A percentile compares a stretch with the other conserved stretches of the same genome.
Conservation (phyloP, 2,797 vertebrate species). For the Dromococcyx pavoninus region DNA sequence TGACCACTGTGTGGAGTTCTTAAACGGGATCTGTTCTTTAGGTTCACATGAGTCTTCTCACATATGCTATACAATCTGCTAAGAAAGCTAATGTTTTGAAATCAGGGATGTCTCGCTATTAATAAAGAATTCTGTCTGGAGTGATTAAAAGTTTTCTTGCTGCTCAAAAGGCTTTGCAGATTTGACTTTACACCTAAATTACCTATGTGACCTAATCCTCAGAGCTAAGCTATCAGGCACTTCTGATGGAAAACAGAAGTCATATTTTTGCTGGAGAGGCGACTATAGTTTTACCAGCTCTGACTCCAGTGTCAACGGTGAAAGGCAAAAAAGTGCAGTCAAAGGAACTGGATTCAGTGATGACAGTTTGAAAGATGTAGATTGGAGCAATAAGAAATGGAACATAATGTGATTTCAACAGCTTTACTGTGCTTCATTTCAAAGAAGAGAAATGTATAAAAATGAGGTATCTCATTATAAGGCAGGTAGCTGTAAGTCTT, state of each 20-base stretch:
- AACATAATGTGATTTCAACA: not conserved
- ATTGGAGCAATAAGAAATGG: not conserved
- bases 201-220: not conserved
- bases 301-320: not conserved
- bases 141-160: not conserved
- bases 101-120: not conserved
- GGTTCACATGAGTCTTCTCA: not conserved
- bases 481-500: not conserved
- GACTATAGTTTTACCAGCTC: not conserved
- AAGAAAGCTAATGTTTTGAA: not conserved
- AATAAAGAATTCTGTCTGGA: not conserved
- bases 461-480: not conserved
- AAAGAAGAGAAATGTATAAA: not conserved
- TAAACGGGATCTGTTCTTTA: not conserved
- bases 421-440: not conserved
- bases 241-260: not conserved
- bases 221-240: not conserved
- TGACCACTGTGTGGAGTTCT: constrained; percentile 2
- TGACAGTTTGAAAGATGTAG: not conserved
- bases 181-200: not conserved
- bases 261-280: not conserved
- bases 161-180: not conserved
- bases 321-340: not conserved
- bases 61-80: not conserved
- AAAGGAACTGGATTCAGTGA: not conserved